Percentiles rank a stretch among this genome's conserved stretches.
Evolutionary conservation across 2,113 vertebrate species (phyloP).

Genomic region (Ochotona princeps): DNA sequence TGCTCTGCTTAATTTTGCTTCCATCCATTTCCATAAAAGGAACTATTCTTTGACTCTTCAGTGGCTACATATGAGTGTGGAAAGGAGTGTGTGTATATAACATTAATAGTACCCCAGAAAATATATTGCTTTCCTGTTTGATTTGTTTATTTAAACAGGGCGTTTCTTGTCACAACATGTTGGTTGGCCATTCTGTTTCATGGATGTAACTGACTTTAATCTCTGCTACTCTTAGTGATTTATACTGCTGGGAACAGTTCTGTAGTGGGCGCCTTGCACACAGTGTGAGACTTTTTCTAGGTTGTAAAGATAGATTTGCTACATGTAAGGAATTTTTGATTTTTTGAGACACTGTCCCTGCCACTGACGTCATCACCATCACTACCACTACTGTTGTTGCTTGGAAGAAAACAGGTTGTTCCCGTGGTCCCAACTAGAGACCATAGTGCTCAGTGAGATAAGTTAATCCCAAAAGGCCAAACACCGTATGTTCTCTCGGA

Average conservation of each 20-base stretch:
- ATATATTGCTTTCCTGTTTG: neutral
- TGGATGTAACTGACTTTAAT: neutral
- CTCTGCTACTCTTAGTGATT: neutral
- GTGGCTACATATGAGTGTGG: neutral
- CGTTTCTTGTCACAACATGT: neutral
- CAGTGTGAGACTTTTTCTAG: neutral
- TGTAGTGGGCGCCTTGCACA: neutral
- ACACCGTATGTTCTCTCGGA: no score
- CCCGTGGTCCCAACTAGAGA: neutral
- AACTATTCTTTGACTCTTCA: neutral
- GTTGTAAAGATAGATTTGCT: constrained; percentile 4
- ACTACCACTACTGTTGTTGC: neutral
- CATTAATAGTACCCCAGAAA: neutral
- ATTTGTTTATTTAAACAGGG: neutral
- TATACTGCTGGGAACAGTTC: neutral
- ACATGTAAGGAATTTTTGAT: neutral
- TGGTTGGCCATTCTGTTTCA: neutral
- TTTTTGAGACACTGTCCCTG: neutral
- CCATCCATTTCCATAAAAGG: neutral
- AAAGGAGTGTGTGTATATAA: neutral
- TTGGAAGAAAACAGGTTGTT: neutral
- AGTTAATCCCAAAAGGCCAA: no score
- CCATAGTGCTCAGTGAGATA: no score
- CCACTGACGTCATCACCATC: no score
- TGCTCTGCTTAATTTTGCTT: neutral